phyloP scores from a whole-genome alignment of 1,140 invertebrate genomes.

The Drosophila subobscura region DNA sequence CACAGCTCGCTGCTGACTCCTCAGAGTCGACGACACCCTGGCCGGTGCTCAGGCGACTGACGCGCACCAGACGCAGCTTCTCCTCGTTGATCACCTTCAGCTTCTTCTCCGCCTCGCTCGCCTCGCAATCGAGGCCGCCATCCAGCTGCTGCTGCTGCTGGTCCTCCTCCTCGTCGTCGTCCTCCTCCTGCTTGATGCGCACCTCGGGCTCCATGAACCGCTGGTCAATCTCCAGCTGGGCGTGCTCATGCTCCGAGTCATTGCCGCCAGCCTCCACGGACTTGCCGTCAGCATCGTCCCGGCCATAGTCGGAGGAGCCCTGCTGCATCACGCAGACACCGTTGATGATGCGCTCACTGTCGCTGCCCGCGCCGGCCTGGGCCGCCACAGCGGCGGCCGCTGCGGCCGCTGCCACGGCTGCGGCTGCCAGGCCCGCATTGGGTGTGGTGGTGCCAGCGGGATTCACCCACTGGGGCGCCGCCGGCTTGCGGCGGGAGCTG shows the following conservation, averaged over 20 bases:
- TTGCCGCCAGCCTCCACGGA: slow-evolving; percentile 84
- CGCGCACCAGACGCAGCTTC: slow-evolving; percentile 75
- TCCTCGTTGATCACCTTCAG: slow-evolving; percentile 77
- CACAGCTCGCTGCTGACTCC: slow-evolving; percentile 2
- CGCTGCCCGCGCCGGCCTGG: slow-evolving; percentile 40
- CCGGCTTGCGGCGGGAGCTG: slow-evolving; percentile 91
- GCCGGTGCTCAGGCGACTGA: slow-evolving; percentile 62
- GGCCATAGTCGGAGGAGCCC: slow-evolving; percentile 86
- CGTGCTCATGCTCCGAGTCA: slow-evolving; percentile 83
- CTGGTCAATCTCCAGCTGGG: slow-evolving; percentile 67
- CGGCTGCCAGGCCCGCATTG: slow-evolving; percentile 18
- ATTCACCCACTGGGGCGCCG: slow-evolving; percentile 98
- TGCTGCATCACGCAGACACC: slow-evolving; percentile 95
- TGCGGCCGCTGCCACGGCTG: slow-evolving; percentile 20
- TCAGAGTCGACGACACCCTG: slow-evolving; percentile 22
- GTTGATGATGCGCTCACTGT: slow-evolving; percentile 94
- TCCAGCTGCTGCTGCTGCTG: slow-evolving; percentile 3
- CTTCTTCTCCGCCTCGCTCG: slow-evolving; percentile 32
- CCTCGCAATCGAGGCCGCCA: slow-evolving; percentile 25
- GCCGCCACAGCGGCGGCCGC: slow-evolving; percentile 19
- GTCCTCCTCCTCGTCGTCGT: slow-evolving; percentile 65
- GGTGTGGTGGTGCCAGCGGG: slow-evolving; percentile 85
- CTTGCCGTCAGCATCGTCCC: slow-evolving; percentile 93
- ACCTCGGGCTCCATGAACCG: slow-evolving; percentile 79
- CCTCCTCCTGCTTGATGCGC: slow-evolving; percentile 77